Base-by-base conservation (phyloP, 1,140 invertebrate genomes). In the Manduca sexta region DNA sequence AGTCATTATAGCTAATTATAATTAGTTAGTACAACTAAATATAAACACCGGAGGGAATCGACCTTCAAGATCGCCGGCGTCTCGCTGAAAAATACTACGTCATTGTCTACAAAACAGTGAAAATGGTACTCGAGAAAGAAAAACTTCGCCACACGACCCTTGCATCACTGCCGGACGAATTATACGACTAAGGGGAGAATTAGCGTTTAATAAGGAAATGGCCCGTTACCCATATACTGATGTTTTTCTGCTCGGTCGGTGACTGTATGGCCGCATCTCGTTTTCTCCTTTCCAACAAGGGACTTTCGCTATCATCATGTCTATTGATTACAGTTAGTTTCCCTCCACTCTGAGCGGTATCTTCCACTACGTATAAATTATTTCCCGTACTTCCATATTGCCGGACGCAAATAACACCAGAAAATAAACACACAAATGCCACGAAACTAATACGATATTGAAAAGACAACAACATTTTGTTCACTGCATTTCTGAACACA, bases 161-260 rank as follows among this genome's bases (percentile, higher is more conserved):
- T 26, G 8, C 21, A 26, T 26, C 13, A 14, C 3, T 14, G n/a
- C 5, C n/a, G 33, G 5, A 7, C 33, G n/a, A 14, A 7, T 12
- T 17, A 40, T 11, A 17, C 6, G 17, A 74, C 72, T 63, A 72
- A 79, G 64, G 66, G 65, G 59, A 64, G 54, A 50, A 50, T 67
- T 65, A 56, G 46, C 57, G 64, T 56, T 60, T 72, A 81, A 78
- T 74, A 68, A 74, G 72, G 67, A 86, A 73, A 75, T 69, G 21
- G 39, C 58, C 64, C 30, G 52, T 84, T 83, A 86, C 84, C 81
- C 79, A 83, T 68, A 74, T 78, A 74, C 69, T 81, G 49, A 81
- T 78, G 56, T 83, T 83, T 63, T 69, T 74, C 48, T 67, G 64
- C 26, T 63, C 18, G 21, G 59, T 52, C 26, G 69, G 60, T 18